Evolutionary conservation across 2,888 invertebrate genomes (phyloP), one percentile per base, ranked within the genome.

Genomic region (Enchytraeus crypticus): DNA sequence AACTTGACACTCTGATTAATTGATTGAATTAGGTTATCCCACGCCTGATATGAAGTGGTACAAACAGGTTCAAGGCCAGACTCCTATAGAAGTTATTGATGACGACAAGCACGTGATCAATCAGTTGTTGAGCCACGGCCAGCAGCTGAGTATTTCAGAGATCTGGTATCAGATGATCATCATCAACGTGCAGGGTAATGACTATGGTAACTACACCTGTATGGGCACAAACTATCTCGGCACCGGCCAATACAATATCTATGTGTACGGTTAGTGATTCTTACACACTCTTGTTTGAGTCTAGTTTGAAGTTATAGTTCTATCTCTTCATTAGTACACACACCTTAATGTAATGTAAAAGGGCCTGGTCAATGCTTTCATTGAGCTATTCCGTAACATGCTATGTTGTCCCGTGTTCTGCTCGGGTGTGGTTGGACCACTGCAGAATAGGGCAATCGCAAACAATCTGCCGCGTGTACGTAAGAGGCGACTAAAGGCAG

Each of bases 131-230:
- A 69, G 68, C 14, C 72, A 72, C 57, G 71, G 71, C 57, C 69
- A 71, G 58, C 66, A 66, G 29, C 57, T 76, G 5, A 61, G 61
- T 8, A 59, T 72, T 43, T 70, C 71, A 21, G 74, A 76, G 55
- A 65, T 71, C 26, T 77, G 77, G 77, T 75, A 74, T 63, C 72
- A 74, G 38, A 66, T 77, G n/a, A 69, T 71, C 38, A 73, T 77
- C 18, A 74, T 72, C 55, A 75, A 76, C 55, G 73, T 77, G 2
- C 71, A 72, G 59, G 75, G 75, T 8, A 74, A 74, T 56, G 74
- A 76, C 62, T 74, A 69, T 64, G 73, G 73, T 1, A 59, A 66
- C 21, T 77, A 76, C 63, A 69, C 61, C 56, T 77, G 77, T 62
- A 68, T 70, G n/a, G 75, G 74, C 0, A 63, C 53, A 11, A 77